Conservation (phyloP, 2,888 invertebrate genomes). For the Emmelina monodactyla region DNA sequence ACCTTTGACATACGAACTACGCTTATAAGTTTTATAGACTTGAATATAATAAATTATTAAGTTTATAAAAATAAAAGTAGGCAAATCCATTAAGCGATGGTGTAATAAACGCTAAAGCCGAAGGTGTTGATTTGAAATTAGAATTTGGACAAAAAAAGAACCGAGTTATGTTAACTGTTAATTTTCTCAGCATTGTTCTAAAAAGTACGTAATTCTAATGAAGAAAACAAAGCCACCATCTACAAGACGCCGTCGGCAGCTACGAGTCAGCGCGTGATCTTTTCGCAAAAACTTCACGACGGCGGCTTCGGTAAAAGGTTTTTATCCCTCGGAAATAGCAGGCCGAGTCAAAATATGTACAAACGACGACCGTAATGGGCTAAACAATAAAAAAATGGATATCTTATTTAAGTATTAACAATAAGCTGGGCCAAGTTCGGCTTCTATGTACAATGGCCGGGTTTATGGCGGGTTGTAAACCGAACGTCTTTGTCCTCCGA, state of each 20-base stretch:
- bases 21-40: neutral
- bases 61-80: neutral
- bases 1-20: neutral
- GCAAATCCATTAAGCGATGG: no score
- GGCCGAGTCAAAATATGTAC: slow-evolving; percentile 58
- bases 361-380: slow-evolving; percentile 48
- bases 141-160: neutral
- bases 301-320: slow-evolving; percentile 39
- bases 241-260: slow-evolving; percentile 1
- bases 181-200: slow-evolving; percentile 2
- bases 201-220: neutral
- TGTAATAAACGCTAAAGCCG: no score
- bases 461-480: slow-evolving; percentile 50
- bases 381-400: slow-evolving; percentile 57
- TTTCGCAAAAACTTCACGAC: slow-evolving; percentile 33
- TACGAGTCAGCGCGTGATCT: slow-evolving; percentile 34
- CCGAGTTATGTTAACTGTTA: slow-evolving; percentile 6
- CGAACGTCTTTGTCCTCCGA: slow-evolving; percentile 53
- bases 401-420: slow-evolving; percentile 61
- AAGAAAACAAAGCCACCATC: neutral
- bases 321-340: slow-evolving; percentile 28
- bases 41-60: neutral
- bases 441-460: slow-evolving; percentile 38
- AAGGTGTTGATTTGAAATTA: no score
- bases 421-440: slow-evolving; percentile 42